phyloP scores from a whole-genome alignment of 2,888 invertebrate species.

The Ornithoptera alexandrae region DNA sequence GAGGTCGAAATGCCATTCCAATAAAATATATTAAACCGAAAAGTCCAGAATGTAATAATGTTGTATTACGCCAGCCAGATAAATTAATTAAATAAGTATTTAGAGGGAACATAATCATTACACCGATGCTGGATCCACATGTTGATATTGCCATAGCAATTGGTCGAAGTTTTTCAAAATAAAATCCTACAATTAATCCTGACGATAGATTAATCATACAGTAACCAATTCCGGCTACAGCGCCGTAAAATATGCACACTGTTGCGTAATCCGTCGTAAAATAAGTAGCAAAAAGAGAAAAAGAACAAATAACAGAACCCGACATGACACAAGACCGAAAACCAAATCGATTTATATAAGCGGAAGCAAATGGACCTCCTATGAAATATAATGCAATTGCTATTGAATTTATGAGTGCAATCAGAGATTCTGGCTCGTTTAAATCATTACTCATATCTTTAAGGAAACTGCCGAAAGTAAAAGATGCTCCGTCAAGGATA shows the following conservation, averaged over 20 bases:
- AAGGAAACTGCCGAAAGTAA: slow-evolving; percentile 64
- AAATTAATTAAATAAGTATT: slow-evolving; percentile 55
- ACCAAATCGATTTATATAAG: slow-evolving; percentile 69
- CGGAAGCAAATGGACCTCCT: slow-evolving; percentile 61
- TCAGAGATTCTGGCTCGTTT: slow-evolving; percentile 45
- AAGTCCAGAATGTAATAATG: slow-evolving; percentile 62
- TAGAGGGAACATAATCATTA: slow-evolving; percentile 58
- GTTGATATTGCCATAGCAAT: slow-evolving; percentile 59
- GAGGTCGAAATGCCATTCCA: slow-evolving; percentile 62
- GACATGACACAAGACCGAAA: slow-evolving; percentile 65
- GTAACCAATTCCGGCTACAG: slow-evolving; percentile 59
- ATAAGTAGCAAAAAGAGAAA: slow-evolving; percentile 56
- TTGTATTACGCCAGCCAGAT: slow-evolving; percentile 62
- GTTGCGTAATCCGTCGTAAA: slow-evolving; percentile 50
- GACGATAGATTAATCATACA: slow-evolving; percentile 61
- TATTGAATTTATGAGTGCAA: slow-evolving; percentile 63
- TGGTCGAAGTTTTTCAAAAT: slow-evolving; percentile 65
- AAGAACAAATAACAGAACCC: slow-evolving; percentile 57
- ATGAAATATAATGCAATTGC: slow-evolving; percentile 62
- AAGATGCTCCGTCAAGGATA: slow-evolving; percentile 61
- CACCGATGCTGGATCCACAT: slow-evolving; percentile 64
- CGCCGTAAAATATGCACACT: slow-evolving; percentile 60
- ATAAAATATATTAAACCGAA: slow-evolving; percentile 59
- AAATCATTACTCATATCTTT: slow-evolving; percentile 57
- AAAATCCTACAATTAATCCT: slow-evolving; percentile 66